Base-by-base conservation (phyloP, 2,888 invertebrate genomes). In the Morpho deidamia region DNA sequence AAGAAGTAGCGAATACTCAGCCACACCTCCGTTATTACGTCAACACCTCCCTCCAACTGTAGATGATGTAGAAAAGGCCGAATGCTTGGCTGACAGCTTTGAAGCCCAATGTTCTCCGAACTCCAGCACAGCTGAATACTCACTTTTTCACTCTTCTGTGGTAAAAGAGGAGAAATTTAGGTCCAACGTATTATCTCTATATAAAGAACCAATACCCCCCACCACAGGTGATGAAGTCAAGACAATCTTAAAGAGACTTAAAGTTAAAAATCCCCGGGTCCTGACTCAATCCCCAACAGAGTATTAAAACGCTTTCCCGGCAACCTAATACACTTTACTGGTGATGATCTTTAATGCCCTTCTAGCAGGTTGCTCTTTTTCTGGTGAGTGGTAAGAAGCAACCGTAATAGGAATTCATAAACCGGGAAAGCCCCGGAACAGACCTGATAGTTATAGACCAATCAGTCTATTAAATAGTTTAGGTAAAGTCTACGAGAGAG, bases 361-460 rank as follows among this genome's bases (percentile, higher is more conserved):
- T 1, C 5, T 48, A 9, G 11, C 33, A 4, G n/a, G 23, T 1
- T 48, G 48, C 41, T 41, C 41, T n/a, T 48, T 48, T 35, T 34
- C 48, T 7, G 34, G 23, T 4, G 9, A 23, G 33, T 55, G 55
- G 51, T 47, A 55, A 11, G 44, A 51, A 32, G 51, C 52, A 2
- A 48, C 9, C 2, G 45, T 56, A 1, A 52, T 56, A 42, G 56
- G 49, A 1, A 52, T 56, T 1, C 48, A 10, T 1, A 56, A 52
- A 32, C 45, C 48, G 3, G 48, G 52, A 0, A 50, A 53, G 39
- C 53, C 46, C 39, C 9, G 50, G 0, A 43, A 37, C 34, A 38
- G 42, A 0, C 53, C 53, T 0, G 11, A 39, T n/a, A 53, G 56
- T 23, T 53, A 53, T 10, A 45, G 53, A 0, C 56, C 46, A 2